phyloP scores from a whole-genome alignment of 2,888 invertebrate genomes.

The Agrotis ipsilon region DNA sequence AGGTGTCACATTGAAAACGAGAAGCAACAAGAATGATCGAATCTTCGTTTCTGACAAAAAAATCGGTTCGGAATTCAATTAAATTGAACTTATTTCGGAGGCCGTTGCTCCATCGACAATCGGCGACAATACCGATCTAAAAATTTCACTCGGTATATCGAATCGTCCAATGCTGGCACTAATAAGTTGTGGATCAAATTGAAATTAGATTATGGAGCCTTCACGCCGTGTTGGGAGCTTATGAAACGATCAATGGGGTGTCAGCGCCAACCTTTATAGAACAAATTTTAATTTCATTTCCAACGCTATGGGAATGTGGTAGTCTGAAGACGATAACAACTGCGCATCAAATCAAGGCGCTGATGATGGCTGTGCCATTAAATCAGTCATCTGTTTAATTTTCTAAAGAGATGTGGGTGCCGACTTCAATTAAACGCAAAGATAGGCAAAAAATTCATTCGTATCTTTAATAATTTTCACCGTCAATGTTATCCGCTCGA shows the following conservation, averaged over 20 bases:
- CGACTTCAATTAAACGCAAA: constrained; percentile 77
- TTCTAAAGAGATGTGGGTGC: constrained; percentile 66
- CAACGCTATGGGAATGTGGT: constrained; percentile 81
- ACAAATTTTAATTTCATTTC: constrained; percentile 86
- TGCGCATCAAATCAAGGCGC: constrained; percentile 66
- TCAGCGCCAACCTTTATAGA: constrained; percentile 79
- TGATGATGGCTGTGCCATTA: constrained; percentile 39
- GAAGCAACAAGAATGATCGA: constrained; percentile 72
- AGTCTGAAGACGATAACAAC: constrained; percentile 36
- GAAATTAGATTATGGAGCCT: constrained; percentile 88
- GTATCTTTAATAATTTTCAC: constrained; percentile 77
- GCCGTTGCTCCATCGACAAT: constrained; percentile 80
- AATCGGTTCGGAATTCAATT: constrained; percentile 86
- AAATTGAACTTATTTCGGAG: constrained; percentile 82
- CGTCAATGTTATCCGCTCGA: constrained; percentile 80
- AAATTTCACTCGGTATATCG: constrained; percentile 82
- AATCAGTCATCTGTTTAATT: constrained; percentile 66
- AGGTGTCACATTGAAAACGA: constrained; percentile 74
- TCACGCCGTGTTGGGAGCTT: constrained; percentile 85
- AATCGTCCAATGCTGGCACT: constrained; percentile 82
- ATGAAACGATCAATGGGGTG: constrained; percentile 89
- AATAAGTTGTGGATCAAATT: constrained; percentile 85
- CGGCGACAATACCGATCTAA: constrained; percentile 84
- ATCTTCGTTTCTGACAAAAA: constrained; percentile 73
- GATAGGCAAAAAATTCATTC: constrained; percentile 80